Base-by-base conservation (phyloP, 2,113 vertebrate genomes). In the Otolemur garnettii region DNA sequence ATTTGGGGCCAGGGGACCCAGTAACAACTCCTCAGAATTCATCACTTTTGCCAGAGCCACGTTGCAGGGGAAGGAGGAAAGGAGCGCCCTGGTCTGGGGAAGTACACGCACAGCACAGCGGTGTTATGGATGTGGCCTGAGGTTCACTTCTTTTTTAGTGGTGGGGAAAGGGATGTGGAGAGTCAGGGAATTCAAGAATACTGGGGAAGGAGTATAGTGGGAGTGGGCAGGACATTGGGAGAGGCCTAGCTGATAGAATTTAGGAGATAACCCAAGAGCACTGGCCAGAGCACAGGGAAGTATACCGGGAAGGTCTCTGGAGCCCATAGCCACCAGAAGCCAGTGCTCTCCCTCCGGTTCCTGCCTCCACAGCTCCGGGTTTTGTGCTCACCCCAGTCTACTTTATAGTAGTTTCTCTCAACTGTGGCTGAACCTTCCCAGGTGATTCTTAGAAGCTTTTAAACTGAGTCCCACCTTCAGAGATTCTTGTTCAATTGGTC, bases 151-250 rank as follows among this genome's bases (percentile, higher is more conserved):
- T 35, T 45, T 18, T 30, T 60, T 3, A 86, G 17, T 18, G 0
- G 1, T 57, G 5, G n/a, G 77, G 5, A 45, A 83, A 62, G 7
- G 13, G 33, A 28, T 60, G n/a, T 53, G 45, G 96, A 33, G 17
- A n/a, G 57, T 22, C 30, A 77, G 38, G 14, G 24, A 28, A 66
- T 10, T 77, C 62, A 38, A n/a, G 59, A 62, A 50, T 30, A 24
- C 24, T 4, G 3, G n/a, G 68, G 66, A 79, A 64, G 82, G 26
- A 50, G 19, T 60, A 2, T 14, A 15, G 30, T 45, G 55, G 38
- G 42, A 62, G 10, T 21, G 4, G 45, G 17, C 35, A 45, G 62
- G 28, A 42, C 53, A n/a, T 0, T 1, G 1, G 0, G 26, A 11
- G 26, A 42, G 78, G 53, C 15, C 30, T 19, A 1, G 17, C 0